A percentile compares a stretch with the other conserved stretches of the same genome.
These are phyloP conservation scores for Sitta europaea DNA, from an alignment of 2,113 vertebrate species.

Conservation along the genomic window DNA sequence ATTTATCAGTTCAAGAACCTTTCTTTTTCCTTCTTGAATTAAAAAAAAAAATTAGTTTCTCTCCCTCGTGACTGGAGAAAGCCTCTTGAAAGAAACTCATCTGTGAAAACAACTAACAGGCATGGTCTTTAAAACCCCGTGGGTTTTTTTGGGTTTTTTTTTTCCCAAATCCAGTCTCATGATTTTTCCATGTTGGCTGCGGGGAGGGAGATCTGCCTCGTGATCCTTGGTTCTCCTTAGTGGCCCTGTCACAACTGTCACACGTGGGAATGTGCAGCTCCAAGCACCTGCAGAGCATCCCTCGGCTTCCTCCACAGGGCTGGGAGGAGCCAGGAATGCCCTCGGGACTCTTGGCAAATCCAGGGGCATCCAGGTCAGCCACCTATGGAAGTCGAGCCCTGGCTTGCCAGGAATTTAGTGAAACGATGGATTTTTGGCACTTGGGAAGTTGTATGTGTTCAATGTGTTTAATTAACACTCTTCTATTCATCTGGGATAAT, in stretches of 20 bases:
- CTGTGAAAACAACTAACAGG: conserved; percentile 11
- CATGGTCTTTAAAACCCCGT: not conserved
- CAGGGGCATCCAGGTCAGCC: not conserved
- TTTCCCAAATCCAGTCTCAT: conserved; percentile 31
- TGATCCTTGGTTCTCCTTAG: not conserved
- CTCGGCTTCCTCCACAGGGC: fast-evolving
- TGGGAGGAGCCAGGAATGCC: not conserved
- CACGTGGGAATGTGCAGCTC: not conserved
- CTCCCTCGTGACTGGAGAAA: not conserved
- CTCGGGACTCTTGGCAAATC: fast-evolving
- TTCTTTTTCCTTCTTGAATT: not conserved
- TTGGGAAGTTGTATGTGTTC: not conserved
- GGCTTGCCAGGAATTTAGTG: not conserved
- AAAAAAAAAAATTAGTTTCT: not conserved
- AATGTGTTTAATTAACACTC: not conserved
- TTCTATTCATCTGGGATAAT: not conserved
- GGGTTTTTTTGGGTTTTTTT: not conserved
- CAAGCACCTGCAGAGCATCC: not conserved
- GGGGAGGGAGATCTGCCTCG: conserved; percentile 11
- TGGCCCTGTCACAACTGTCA: not conserved
- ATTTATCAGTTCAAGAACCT: not conserved
- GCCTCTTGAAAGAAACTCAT: not conserved
- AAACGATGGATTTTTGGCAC: not conserved
- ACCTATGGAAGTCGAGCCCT: not conserved
- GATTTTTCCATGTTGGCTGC: not conserved